These are phyloP conservation scores for Electrona antarctica DNA, from an alignment of 2,113 vertebrate genomes.

Conservation along the genomic window DNA sequence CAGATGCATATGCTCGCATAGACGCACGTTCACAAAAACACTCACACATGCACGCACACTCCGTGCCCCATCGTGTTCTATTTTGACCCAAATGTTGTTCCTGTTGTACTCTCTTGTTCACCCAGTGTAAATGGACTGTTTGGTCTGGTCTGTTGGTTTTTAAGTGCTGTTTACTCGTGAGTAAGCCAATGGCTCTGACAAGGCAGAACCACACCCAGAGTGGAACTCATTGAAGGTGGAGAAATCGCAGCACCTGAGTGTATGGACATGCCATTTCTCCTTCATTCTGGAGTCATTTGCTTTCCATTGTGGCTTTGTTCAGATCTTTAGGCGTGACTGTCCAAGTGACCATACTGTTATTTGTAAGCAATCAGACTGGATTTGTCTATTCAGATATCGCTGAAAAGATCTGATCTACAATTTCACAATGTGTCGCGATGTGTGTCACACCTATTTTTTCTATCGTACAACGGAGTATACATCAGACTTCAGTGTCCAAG, in stretches of 20 bases:
- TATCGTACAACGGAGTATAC: too few species aligned
- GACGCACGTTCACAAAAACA: background rate
- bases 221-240: background rate
- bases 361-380: too few species aligned
- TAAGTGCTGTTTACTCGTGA: conserved; percentile 10
- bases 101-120: background rate
- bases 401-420: too few species aligned
- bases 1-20: too few species aligned
- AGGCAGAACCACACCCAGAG: background rate
- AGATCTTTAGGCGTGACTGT: too few species aligned
- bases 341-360: too few species aligned
- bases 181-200: conserved; percentile 5
- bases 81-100: background rate
- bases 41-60: background rate
- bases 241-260: background rate
- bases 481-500: too few species aligned
- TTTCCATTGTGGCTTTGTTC: too few species aligned
- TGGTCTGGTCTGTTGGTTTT: background rate
- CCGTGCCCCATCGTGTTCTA: background rate
- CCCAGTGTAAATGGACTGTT: background rate
- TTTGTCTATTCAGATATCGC: too few species aligned
- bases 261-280: background rate
- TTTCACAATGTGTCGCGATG: too few species aligned
- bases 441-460: too few species aligned
- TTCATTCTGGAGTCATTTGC: background rate